These are phyloP conservation scores for Panorpa germanica DNA, from an alignment of 2,888 invertebrate genomes.

Conservation along the genomic window DNA sequence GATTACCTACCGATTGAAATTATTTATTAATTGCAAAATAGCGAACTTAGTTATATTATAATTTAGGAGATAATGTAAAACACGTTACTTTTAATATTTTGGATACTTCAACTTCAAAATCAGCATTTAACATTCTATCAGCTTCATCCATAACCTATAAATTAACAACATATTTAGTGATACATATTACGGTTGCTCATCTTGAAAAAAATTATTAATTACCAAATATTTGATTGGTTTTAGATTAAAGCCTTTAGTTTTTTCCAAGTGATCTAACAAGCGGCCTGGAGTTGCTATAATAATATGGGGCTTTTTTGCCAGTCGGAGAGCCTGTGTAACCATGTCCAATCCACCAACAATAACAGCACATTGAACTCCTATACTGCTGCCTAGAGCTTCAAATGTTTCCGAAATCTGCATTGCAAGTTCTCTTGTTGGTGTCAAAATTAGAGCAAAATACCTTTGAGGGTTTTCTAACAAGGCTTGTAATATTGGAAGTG, in stretches of 20 bases:
- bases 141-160: slow-evolving; percentile 88
- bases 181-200: no score
- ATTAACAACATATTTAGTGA: no score
- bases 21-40: not conserved
- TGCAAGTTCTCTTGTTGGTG: slow-evolving; percentile 94
- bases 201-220: no score
- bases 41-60: not conserved
- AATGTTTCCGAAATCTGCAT: slow-evolving; percentile 98
- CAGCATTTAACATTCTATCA: slow-evolving; percentile 96
- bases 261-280: slow-evolving; percentile 88
- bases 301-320: slow-evolving; percentile 94
- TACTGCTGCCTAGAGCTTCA: slow-evolving; percentile 77
- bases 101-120: slow-evolving; percentile 94
- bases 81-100: slow-evolving; percentile 58
- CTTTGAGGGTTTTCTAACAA: slow-evolving; percentile 81
- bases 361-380: slow-evolving; percentile 90
- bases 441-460: slow-evolving; percentile 81
- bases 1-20: slow-evolving; percentile 44
- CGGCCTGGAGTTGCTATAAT: slow-evolving; percentile 94
- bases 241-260: slow-evolving; percentile 93
- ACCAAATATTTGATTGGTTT: slow-evolving; percentile 73
- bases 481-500: slow-evolving; percentile 84
- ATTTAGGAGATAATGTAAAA: no score
- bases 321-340: slow-evolving; percentile 76
- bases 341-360: slow-evolving; percentile 99